phyloP scores from a whole-genome alignment of 2,888 invertebrate species.

The Apamea sordens region DNA sequence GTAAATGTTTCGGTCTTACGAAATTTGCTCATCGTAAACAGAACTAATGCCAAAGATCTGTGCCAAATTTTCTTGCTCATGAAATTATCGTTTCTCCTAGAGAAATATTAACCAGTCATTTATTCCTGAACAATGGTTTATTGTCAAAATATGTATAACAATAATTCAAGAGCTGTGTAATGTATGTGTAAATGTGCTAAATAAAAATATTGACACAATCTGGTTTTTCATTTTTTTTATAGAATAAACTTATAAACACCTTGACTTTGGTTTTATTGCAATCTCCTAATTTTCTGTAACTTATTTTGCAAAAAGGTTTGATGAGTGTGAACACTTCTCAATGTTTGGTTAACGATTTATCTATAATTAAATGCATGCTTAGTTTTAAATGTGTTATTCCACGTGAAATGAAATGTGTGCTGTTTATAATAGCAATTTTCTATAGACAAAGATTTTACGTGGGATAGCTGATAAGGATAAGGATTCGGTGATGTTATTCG shows the following conservation, averaged over 20 bases:
- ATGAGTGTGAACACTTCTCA: constrained; percentile 20
- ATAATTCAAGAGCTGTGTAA: constrained; percentile 58
- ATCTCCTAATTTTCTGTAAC: neutral
- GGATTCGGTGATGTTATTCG: constrained; percentile 18
- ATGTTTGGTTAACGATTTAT: constrained; percentile 8
- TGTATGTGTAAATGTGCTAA: constrained; percentile 69
- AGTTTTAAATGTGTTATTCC: constrained; percentile 32
- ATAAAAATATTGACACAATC: constrained; percentile 66
- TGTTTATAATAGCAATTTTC: neutral
- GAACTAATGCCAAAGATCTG: constrained; percentile 62
- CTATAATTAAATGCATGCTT: constrained; percentile 43
- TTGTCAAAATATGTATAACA: constrained; percentile 35
- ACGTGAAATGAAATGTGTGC: constrained; percentile 37
- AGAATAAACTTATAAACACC: constrained; percentile 32
- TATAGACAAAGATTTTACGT: constrained; percentile 35
- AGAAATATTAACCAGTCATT: constrained; percentile 48
- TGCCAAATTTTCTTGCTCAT: constrained; percentile 68
- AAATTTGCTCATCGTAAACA: constrained; percentile 56
- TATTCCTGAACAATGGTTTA: constrained; percentile 31
- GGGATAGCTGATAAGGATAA: constrained; percentile 31
- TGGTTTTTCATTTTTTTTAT: constrained; percentile 60
- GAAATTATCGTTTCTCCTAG: constrained; percentile 61
- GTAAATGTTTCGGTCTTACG: constrained; percentile 12
- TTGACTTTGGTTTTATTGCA: constrained; percentile 54
- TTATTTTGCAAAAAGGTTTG: constrained; percentile 11